phyloP scores from a whole-genome alignment of 2,888 invertebrate genomes.

The Yponomeuta cagnagella region DNA sequence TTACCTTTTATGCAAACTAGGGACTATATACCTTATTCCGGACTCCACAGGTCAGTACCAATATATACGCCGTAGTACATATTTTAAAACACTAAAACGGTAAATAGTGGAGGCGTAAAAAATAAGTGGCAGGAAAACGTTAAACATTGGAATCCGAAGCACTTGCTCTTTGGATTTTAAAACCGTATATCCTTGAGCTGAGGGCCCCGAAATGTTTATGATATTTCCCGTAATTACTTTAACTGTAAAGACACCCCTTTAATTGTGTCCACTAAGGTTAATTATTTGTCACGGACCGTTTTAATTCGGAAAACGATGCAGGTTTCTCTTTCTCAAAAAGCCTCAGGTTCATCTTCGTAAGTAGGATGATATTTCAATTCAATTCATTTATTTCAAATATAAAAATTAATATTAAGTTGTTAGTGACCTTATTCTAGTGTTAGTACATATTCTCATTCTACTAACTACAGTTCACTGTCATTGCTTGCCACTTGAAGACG shows the following conservation, averaged over 20 bases:
- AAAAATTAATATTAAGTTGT: no score
- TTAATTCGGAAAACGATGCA: neutral
- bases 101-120: constrained; percentile 18
- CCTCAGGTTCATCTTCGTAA: neutral
- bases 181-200: constrained; percentile 43
- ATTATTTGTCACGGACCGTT: constrained; percentile 29
- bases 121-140: constrained; percentile 52
- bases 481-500: no score
- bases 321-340: neutral
- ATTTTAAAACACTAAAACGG: neutral
- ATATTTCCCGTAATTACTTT: constrained; percentile 66
- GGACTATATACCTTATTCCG: no score
- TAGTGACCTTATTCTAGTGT: no score
- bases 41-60: no score
- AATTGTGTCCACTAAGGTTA: constrained; percentile 41
- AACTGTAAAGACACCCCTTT: constrained; percentile 49
- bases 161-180: constrained; percentile 34
- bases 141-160: constrained; percentile 39
- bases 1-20: no score
- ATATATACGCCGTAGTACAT: neutral
- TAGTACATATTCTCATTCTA: no score
- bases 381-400: no score
- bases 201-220: constrained; percentile 44
- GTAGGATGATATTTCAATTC: neutral
- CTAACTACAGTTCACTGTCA: no score